A percentile compares a stretch with the other conserved stretches of the same genome.
Evolutionary conservation across 2,797 vertebrate genomes (phyloP).

Genomic region (Liasis olivaceus): DNA sequence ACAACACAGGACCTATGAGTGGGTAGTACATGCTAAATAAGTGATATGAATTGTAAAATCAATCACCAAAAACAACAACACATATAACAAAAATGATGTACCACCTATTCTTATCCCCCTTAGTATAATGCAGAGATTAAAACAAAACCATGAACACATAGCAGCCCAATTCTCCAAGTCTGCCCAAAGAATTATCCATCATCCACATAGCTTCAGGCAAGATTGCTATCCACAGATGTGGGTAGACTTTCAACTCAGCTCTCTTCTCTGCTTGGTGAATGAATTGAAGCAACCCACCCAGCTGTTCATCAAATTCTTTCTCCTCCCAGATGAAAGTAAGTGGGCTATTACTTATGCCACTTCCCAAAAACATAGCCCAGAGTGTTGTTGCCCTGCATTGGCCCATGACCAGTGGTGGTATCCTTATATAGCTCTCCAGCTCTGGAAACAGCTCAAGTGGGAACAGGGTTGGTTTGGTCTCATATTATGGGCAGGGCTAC

Average conservation of each 20-base stretch:
- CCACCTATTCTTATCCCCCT: neutral
- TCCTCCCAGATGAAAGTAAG: neutral
- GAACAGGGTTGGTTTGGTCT: neutral
- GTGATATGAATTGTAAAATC: neutral
- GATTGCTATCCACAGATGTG: neutral
- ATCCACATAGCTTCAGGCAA: neutral
- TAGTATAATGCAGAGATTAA: neutral
- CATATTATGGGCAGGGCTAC: neutral
- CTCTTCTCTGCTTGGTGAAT: neutral
- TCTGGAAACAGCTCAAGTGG: neutral
- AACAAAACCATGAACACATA: neutral
- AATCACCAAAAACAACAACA: neutral
- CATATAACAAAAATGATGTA: neutral
- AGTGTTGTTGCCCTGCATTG: neutral
- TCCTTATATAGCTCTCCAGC: neutral
- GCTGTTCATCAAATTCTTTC: neutral
- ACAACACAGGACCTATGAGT: neutral
- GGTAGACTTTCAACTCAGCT: neutral
- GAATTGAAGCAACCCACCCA: neutral
- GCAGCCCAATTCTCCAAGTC: neutral
- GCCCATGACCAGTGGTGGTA: neutral
- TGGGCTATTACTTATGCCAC: neutral
- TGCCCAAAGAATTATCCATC: neutral
- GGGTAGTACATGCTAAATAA: neutral
- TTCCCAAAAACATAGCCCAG: neutral